phyloP scores from a whole-genome alignment of 2,888 invertebrate genomes.

The Cantharis flavilabris region DNA sequence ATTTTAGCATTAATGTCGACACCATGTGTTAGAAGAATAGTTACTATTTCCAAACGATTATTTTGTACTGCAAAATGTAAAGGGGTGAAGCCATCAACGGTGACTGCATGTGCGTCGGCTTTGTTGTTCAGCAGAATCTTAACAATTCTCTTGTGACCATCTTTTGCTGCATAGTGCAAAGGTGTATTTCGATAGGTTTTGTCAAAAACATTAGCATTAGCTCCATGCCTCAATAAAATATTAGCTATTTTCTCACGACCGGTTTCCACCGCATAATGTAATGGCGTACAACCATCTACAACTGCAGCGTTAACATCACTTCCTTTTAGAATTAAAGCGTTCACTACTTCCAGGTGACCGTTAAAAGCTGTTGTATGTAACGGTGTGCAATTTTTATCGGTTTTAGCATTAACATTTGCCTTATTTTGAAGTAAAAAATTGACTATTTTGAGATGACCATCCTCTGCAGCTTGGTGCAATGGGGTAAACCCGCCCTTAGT shows the following conservation, averaged over 20 bases:
- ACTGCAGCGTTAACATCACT: constrained; percentile 79
- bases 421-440: not conserved
- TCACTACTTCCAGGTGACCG: constrained; percentile 76
- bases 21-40: constrained; percentile 67
- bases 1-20: constrained; percentile 74
- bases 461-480: not conserved
- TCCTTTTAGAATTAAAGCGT: constrained; percentile 67
- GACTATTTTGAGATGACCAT: not conserved
- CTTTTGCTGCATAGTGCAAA: not conserved
- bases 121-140: not conserved
- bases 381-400: not conserved
- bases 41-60: constrained; percentile 78
- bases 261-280: constrained; percentile 73
- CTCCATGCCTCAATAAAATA: constrained; percentile 52
- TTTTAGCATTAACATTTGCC: not conserved
- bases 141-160: not conserved
- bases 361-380: constrained; percentile 85
- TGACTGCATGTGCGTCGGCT: constrained; percentile 53
- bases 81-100: constrained; percentile 80
- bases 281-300: constrained; percentile 82
- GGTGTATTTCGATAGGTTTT: not conserved
- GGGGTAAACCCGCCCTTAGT: not conserved
- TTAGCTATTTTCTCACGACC: not conserved
- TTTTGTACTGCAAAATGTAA: constrained; percentile 88
- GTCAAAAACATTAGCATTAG: constrained; percentile 66